Base-by-base conservation (phyloP, 2,113 vertebrate species). In the Nansenia antarctica region DNA sequence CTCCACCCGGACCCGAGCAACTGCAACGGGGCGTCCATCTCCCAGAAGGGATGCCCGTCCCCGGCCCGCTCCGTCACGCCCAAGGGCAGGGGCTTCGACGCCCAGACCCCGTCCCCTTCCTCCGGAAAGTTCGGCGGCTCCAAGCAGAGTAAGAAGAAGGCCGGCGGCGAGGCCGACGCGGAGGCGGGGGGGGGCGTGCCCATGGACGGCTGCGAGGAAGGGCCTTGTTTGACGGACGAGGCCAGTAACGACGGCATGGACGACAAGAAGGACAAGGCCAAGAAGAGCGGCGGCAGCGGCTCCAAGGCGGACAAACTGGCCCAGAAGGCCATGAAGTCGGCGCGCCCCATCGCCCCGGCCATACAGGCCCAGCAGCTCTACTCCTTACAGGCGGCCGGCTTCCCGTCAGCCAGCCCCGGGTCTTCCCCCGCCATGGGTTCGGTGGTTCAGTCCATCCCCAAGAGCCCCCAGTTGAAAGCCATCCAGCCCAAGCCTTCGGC, bases 211-310 rank as follows among this genome's bases (percentile, higher is more conserved):
- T 95, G 95, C 6, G 96, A 98, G 67, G 96, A 98, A 9, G 95
- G 89, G 12, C 93, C 90, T 9, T 94, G 89, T 0, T 83, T 95
- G 31, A 93, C 93, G 0, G 96, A 98, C 18, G 96, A 98, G 69
- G 94, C 93, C 0, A 95, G 96, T 77, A 98, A 95, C 0, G 96
- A 98, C 0, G 95, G 94, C 57, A 94, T 96, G 69, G 97, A 98
- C 14, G 96, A 98, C 76, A 95, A 95, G 59, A 94, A 95, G 45
- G 89, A 86, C 3, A 72, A 89, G 52, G 88, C 86, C 3, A 72
- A 90, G 47, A 96, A 96, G 49, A 93, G 90, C 67, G 91, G 92
- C 14, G 91, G 92, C 14, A 89, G 83, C 11, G 77, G 83, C 5
- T 85, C 89, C 45, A 98, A 97, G 80, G 49, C 87, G 0, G 97